Evolutionary conservation across 2,888 invertebrate species (phyloP), one percentile per base, ranked within the genome.

Genomic region (Amiota mariae): DNA sequence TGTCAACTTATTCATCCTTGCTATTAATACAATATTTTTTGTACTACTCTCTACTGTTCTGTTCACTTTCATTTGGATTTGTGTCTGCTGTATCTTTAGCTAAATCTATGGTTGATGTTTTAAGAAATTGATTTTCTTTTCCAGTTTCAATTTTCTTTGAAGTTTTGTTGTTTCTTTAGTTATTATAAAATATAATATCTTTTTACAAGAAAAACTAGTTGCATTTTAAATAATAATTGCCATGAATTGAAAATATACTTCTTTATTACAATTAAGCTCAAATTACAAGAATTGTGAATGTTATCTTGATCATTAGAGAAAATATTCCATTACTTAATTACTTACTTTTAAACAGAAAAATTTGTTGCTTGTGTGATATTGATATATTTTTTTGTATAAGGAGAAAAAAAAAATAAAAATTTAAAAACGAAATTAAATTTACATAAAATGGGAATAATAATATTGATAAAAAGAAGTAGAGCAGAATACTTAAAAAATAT

Each of bases 1-100:
- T 51, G 67, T 51, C 46, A 47, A n/a, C 24, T 66, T 48, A 51
- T 51, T 67, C 67, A 67, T 49, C 18, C 20, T 67, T 67, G 67
- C 36, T 36, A 36, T 36, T 36, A 36, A 36, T 36, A 36, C 36
- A 36, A 36, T 36, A 36, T 36, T 36, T 36, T 36, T 36, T 36
- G n/a, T n/a, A n/a, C n/a, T n/a, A n/a, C n/a, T n/a, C 3, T 24
- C 3, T 24, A 2, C 3, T 24, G 36, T 36, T 36, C 36, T 36
- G 36, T 36, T 36, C 36, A 36, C 36, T 36, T 36, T 36, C 36
- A 36, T 36, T 6, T 36, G 36, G 3, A 6, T 36, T 6, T 36
- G 61, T 20, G 46, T 67, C 66, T 67, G 67, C 20, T 20, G 51
- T 67, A 67, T 18, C 67, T 20, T 67, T 67, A 48, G 49, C 8